These are phyloP conservation scores for Corythoichthys haematopterus DNA, from an alignment of 2,113 vertebrate genomes.

Conservation along the genomic window DNA sequence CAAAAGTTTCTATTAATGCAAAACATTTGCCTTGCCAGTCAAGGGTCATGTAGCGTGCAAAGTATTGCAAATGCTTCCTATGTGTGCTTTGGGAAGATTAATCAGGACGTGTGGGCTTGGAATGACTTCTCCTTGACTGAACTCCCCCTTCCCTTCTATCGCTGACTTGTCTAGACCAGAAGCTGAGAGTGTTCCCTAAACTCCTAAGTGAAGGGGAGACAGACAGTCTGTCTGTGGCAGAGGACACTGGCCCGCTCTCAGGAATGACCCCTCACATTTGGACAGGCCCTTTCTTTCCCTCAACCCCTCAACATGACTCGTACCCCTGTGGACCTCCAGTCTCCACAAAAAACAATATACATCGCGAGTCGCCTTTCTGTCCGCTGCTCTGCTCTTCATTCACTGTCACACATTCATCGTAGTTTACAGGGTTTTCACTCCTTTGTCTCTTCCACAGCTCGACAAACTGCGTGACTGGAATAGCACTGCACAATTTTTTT, in stretches of 20 bases:
- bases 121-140: slow-evolving; percentile 42
- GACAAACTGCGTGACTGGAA: neutral
- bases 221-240: slow-evolving; percentile 65
- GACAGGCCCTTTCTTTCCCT: slow-evolving; percentile 27
- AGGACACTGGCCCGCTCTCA: slow-evolving; percentile 32
- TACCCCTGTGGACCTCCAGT: slow-evolving; percentile 28
- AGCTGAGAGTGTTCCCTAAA: slow-evolving; percentile 46
- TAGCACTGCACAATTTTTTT: neutral
- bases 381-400: slow-evolving; percentile 19
- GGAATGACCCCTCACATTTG: slow-evolving; percentile 51
- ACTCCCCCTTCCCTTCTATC: slow-evolving; percentile 21
- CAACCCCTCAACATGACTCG: slow-evolving; percentile 30
- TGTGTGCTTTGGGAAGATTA: slow-evolving; percentile 15
- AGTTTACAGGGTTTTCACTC: neutral
- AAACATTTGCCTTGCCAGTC: slow-evolving; percentile 1
- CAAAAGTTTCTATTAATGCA: neutral
- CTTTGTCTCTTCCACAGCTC: neutral
- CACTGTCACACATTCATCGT: slow-evolving; percentile 1
- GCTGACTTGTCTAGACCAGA: slow-evolving; percentile 42
- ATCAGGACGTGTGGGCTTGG: slow-evolving; percentile 22
- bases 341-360: slow-evolving; percentile 23
- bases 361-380: slow-evolving; percentile 22
- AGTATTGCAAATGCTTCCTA: slow-evolving; percentile 8
- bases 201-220: slow-evolving; percentile 53
- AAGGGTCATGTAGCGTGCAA: slow-evolving; percentile 1